Conservation (phyloP, 2,113 vertebrate genomes). For the Antennarius striatus region DNA sequence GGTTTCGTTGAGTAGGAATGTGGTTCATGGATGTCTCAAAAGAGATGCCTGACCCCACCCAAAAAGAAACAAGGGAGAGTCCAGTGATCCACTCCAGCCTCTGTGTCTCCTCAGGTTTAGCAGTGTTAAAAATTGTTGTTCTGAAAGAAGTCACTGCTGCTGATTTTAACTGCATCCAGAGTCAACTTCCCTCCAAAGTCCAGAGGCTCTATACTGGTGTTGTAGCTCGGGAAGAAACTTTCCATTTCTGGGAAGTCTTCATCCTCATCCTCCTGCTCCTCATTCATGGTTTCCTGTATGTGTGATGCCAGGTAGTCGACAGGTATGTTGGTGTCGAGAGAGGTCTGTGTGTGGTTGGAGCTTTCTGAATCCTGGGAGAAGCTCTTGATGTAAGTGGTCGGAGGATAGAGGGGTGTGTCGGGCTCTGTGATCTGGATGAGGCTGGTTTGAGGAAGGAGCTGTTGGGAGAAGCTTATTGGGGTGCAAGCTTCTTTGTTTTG, state of each 20-base stretch:
- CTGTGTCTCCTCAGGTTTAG: background rate
- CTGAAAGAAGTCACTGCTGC: constrained; percentile 71
- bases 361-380: constrained; percentile 75
- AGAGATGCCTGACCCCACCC: background rate
- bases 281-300: constrained; percentile 16
- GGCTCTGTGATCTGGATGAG: background rate
- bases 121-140: background rate
- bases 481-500: constrained; percentile 1
- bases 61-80: background rate
- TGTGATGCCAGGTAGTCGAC: constrained; percentile 73
- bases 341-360: constrained; percentile 66
- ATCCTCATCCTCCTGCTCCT: constrained; percentile 43
- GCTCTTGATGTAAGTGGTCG: constrained; percentile 76
- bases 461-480: background rate
- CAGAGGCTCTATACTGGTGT: constrained; percentile 42
- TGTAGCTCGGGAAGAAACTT: constrained; percentile 63
- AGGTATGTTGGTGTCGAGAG: constrained; percentile 64
- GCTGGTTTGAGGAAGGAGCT: background rate
- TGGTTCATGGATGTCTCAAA: constrained; percentile 39
- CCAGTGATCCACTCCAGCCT: background rate
- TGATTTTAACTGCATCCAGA: constrained; percentile 76
- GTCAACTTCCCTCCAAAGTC: constrained; percentile 70
- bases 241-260: constrained; percentile 26
- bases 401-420: constrained; percentile 21
- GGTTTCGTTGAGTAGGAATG: constrained; percentile 36